Percentiles rank a stretch among this genome's conserved stretches.
phyloP scores from a whole-genome alignment of 2,888 invertebrate species.

The Deilephila elpenor region DNA sequence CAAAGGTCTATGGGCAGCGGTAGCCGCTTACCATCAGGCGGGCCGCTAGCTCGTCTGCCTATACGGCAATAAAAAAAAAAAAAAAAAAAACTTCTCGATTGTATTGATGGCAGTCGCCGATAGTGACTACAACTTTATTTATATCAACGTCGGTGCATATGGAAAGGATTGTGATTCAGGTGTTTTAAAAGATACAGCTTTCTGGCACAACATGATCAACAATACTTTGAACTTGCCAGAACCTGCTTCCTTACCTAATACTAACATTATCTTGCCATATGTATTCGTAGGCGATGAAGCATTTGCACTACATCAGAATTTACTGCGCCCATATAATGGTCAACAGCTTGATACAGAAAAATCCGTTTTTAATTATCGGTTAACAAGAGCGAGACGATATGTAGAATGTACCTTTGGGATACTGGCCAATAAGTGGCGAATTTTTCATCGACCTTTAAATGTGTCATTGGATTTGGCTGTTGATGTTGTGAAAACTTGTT shows the following conservation, averaged over 20 bases:
- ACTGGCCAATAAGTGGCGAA: too few relatives aligned
- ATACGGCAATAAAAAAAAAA: too few relatives aligned
- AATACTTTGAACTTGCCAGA: constrained; percentile 33
- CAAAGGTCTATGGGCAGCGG: too few relatives aligned
- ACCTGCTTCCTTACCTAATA: constrained; percentile 25
- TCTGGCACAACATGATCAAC: constrained; percentile 24
- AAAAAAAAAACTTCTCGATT: constrained; percentile 34
- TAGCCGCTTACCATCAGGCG: too few relatives aligned
- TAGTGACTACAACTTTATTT: constrained; percentile 31
- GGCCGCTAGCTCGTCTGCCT: too few relatives aligned
- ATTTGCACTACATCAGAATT: constrained; percentile 34
- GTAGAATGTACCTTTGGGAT: too few relatives aligned
- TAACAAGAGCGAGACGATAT: constrained; percentile 35
- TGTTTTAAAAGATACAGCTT: constrained; percentile 33
- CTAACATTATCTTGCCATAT: constrained; percentile 29
- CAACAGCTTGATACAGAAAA: constrained; percentile 33
- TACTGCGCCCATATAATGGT: constrained; percentile 35
- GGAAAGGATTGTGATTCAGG: constrained; percentile 38
- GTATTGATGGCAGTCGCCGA: constrained; percentile 34
- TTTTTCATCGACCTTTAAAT: too few relatives aligned
- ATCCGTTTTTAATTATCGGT: constrained; percentile 36
- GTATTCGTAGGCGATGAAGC: constrained; percentile 37
- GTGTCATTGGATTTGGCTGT: too few relatives aligned
- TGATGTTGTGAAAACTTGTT: too few relatives aligned
- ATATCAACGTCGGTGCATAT: constrained; percentile 35